Evolutionary conservation across 2,888 invertebrate genomes (phyloP).

Genomic region (Augiades crinisus): DNA sequence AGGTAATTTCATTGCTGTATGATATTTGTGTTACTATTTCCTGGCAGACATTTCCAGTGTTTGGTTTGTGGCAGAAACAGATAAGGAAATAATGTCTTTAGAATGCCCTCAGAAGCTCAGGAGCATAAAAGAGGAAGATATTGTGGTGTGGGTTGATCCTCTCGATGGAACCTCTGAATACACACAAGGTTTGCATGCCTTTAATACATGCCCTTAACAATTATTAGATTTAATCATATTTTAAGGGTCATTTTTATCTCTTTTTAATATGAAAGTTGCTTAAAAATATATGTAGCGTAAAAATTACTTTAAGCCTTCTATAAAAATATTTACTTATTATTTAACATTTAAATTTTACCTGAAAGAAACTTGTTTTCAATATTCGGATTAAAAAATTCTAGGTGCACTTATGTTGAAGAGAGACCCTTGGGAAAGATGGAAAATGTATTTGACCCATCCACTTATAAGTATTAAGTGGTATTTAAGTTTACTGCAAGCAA

Average conservation of each 20-base stretch:
- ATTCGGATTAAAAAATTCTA: slow-evolving; percentile 55
- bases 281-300: no score
- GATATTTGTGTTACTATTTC: slow-evolving; percentile 30
- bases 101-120: slow-evolving; percentile 86
- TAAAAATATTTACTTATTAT: no score
- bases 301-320: no score
- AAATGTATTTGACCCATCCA: slow-evolving; percentile 77
- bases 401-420: slow-evolving; percentile 81
- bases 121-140: slow-evolving; percentile 87
- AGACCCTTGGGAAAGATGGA: slow-evolving; percentile 79
- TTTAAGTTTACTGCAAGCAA: slow-evolving; percentile 77
- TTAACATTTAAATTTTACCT: neutral
- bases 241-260: no score
- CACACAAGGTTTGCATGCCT: slow-evolving; percentile 94
- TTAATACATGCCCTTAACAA: no score
- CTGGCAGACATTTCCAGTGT: slow-evolving; percentile 83
- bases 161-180: slow-evolving; percentile 99
- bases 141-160: slow-evolving; percentile 99
- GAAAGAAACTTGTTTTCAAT: neutral
- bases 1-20: no score
- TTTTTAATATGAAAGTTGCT: no score
- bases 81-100: slow-evolving; percentile 83
- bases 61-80: slow-evolving; percentile 88
- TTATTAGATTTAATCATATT: no score
- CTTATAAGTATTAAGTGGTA: slow-evolving; percentile 80